Evolutionary conservation across 2,888 invertebrate species (phyloP), one percentile per base, ranked within the genome.

Genomic region (Calameuta idolon): DNA sequence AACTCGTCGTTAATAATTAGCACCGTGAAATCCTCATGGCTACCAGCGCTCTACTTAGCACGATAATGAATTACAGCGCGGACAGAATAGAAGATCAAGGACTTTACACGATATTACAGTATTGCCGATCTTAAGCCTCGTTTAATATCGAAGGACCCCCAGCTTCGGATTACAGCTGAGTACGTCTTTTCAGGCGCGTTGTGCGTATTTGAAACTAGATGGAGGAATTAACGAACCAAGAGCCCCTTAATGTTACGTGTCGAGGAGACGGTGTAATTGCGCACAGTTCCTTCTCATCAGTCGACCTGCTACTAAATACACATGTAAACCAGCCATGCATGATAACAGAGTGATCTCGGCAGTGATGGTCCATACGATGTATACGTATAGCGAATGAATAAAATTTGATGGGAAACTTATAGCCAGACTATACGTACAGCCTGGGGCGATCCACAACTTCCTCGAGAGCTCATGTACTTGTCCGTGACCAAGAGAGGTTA

Each of bases 401-500:
- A 55, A 55, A 55, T 55, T 55, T 23, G 23, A 55, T 55, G 23
- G 55, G 9, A 55, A 40, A 23, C 40, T 55, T 55, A 55, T 23
- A 55, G 40, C 4, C 23, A 23, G 4, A 23, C 55, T 55, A 23
- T 9, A 55, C 1, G 15, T 55, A 55, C 23, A 23, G 9, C 23
- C 55, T 9, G 23, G 23, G 55, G 23, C 55, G 55, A 55, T 23
- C 2, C 23, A 23, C 23, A 40, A 55, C 55, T 55, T 55, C 23
- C 55, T 23, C 23, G 55, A 55, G 55, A 23, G 23, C 55, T 55
- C 55, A 55, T 55, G 23, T 55, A 55, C 31, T 71, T 34, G 71
- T 31, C 33, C 71, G 31, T 34, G 11, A 34, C 71, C 40, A 35
- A 12, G 69, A 71, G 75, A 75, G 75, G 77, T 75, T 75, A 73